phyloP scores from a whole-genome alignment of 2,888 invertebrate genomes.

The Syritta pipiens region DNA sequence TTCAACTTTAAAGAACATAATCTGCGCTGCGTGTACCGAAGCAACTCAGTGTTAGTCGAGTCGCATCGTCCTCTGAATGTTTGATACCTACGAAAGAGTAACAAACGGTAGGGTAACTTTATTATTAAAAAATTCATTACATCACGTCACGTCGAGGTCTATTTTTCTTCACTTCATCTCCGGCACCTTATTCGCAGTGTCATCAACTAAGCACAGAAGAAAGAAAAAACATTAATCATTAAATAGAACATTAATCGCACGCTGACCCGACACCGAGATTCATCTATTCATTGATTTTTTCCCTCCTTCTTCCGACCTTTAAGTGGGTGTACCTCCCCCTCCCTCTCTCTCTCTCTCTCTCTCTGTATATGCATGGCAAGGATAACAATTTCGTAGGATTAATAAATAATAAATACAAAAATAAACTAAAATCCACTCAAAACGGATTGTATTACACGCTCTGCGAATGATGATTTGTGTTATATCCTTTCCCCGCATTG shows the following conservation, averaged over 20 bases:
- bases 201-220: constrained; percentile 9
- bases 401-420: background rate
- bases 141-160: too few relatives aligned
- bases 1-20: too few relatives aligned
- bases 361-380: background rate
- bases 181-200: constrained; percentile 2
- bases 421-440: background rate
- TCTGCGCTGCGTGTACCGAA: too few relatives aligned
- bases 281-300: background rate
- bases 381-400: background rate
- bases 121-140: too few relatives aligned
- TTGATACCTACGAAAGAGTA: too few relatives aligned
- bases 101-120: too few relatives aligned
- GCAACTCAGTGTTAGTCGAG: too few relatives aligned
- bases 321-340: background rate
- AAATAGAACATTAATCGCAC: constrained; percentile 34
- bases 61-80: too few relatives aligned
- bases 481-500: constrained; percentile 18
- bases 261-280: constrained; percentile 28
- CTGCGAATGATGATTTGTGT: background rate
- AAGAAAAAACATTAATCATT: constrained; percentile 43
- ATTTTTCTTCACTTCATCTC: too few relatives aligned
- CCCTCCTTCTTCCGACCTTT: background rate
- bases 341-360: too few relatives aligned
- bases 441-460: constrained; percentile 5